Base-by-base conservation (phyloP, 2,888 invertebrate species). In the Trachelus tabidus region DNA sequence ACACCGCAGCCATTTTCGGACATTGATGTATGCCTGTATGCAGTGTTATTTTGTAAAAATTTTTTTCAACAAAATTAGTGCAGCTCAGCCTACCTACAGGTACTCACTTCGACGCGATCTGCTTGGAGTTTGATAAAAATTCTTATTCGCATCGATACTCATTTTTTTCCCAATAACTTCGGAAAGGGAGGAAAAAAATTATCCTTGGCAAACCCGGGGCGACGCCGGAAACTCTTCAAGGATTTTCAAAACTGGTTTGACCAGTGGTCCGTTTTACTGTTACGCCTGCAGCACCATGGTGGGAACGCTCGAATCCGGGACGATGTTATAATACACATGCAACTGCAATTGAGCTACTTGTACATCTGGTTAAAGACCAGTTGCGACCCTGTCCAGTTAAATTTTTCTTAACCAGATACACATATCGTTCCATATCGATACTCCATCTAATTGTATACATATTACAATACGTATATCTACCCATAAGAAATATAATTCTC, bases 171-270 rank as follows among this genome's bases (percentile, higher is more conserved):
- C 12, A 2, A 12, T 6, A 12, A 31, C 33, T 71, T 31, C 31
- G 33, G 12, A 34, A 34, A 31, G 12, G 31, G 15, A 35, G 31
- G 71, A 12, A 31, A 71, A 33, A 71, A 33, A 34, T 31, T 3
- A 71, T 71, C 71, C 71, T 71, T 71, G 71, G 31, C 31, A 12
- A 31, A 71, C 71, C 34, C 56, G 15, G 40, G 78, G 78, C 78
- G 76, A 40, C 75, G 78, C 78, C 78, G 78, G 78, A 78, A 76
- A 78, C 56, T 73, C 73, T 34, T 74, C 37, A 78, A 73, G 76
- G 73, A 76, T 78, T 73, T 76, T 73, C 34, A 34, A 73, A 76
- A 78, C 78, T 73, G 78, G 78, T 78, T 78, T 73, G 73, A 71
- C 76, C 75, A 73, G 76, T n/a, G 74, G 12, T 12, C 33, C 56